Base-by-base conservation (phyloP, 2,888 invertebrate species). In the Thymelicus lineola region DNA sequence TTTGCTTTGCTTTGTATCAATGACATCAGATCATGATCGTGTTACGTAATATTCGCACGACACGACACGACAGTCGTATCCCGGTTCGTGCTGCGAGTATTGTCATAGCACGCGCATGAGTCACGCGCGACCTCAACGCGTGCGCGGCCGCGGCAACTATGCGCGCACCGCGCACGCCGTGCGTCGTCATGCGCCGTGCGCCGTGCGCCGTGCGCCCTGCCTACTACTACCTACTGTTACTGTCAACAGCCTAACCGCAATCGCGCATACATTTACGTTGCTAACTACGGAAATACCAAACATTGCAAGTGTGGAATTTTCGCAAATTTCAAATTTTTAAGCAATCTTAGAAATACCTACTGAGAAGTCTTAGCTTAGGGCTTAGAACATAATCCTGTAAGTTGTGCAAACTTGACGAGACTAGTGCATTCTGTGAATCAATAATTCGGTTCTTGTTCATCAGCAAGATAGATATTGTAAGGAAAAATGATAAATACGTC, bases 121-220 rank as follows among this genome's bases (percentile, higher is more conserved):
- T 71, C 73, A 71, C 71, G 72, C 71, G 69, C 71, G 75, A 71
- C 72, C 71, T 71, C 63, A 70, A 66, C 74, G 73, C 74, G 74
- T 74, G 75, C 67, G 67, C 68, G 57, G 62, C 68, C 68, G 62
- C 57, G 36, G 48, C 46, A 58, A 35, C 75, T 70, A 72, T 42
- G 66, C 67, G 66, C 53, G 50, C 53, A 20, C 53, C 20, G 10
- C 42, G 42, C 9, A 7, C 53, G 53, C 53, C 20, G 10, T 20
- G 17, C 17, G 42, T 12, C 42, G 12, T n/a, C n/a, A n/a, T 42
- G 42, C 42, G 42, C 42, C 38, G 9, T 38, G 38, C 38, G 38
- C 38, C 38, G 12, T 42, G 42, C 42, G 42, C 42, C 38, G 9
- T 38, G 38, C 38, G 38, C 38, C 38, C 7, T 9, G 38, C 38